Percentiles rank a stretch among this genome's conserved stretches.
These are phyloP conservation scores for Sparus aurata DNA, from an alignment of 2,797 vertebrate genomes.

Conservation along the genomic window DNA sequence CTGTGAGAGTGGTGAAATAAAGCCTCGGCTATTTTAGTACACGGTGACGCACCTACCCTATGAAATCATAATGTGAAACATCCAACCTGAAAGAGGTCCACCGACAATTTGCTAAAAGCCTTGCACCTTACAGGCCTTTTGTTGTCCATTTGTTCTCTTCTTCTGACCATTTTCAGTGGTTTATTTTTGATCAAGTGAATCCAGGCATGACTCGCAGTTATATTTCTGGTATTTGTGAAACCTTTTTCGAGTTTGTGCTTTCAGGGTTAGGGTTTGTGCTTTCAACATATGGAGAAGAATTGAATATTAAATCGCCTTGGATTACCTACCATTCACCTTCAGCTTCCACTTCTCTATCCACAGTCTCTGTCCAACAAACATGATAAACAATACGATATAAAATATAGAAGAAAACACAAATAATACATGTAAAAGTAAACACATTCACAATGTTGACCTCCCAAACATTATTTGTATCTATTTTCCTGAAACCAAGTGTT, in stretches of 20 bases:
- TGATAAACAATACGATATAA: no score
- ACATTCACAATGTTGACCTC: constrained; percentile 6
- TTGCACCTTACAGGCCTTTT: constrained; percentile 23
- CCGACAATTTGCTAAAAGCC: constrained; percentile 17
- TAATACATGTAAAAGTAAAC: no score
- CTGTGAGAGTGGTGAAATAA: constrained; percentile 64
- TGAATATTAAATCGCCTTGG: constrained; percentile 15
- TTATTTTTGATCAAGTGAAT: constrained; percentile 15
- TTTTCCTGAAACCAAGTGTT: neutral
- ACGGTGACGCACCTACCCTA: constrained; percentile 61
- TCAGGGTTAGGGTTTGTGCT: constrained; percentile 13
- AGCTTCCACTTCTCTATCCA: no score
- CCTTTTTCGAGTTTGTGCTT: constrained; percentile 5
- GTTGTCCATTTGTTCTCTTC: constrained; percentile 36
- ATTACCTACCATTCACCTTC: constrained; percentile 11
- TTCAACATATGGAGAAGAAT: constrained; percentile 5
- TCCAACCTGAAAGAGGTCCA: constrained; percentile 51
- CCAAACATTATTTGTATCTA: neutral
- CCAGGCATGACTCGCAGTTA: neutral
- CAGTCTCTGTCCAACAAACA: no score
- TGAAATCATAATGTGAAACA: constrained; percentile 75
- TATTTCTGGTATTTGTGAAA: constrained; percentile 6
- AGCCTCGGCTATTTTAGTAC: constrained; percentile 67
- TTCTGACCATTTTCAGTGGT: constrained; percentile 15
- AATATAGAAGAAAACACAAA: no score